Conservation (phyloP, 2,113 vertebrate genomes). For the Lagopus muta region DNA sequence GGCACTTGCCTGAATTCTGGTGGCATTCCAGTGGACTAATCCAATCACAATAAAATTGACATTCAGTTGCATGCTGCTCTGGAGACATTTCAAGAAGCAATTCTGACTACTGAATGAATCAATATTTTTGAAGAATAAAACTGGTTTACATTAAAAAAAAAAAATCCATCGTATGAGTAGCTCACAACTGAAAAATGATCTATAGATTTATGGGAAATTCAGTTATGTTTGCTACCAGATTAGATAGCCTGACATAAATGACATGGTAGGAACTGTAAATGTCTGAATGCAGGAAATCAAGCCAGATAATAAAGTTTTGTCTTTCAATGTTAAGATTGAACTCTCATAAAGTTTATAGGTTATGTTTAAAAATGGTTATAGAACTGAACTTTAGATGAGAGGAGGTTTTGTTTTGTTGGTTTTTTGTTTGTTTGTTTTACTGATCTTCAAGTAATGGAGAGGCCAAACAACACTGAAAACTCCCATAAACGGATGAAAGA, state of each 20-base stretch:
- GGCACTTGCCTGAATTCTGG: not conserved
- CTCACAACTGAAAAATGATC: not conserved
- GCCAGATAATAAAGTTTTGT: accelerated
- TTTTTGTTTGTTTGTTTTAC: not conserved
- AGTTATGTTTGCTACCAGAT: not conserved
- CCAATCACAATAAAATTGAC: not conserved
- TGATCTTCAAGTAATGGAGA: not conserved
- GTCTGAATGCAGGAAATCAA: not conserved
- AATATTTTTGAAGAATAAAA: constrained; percentile 15
- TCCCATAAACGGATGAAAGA: not conserved
- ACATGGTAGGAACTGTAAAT: not conserved
- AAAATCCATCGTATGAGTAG: not conserved
- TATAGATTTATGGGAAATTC: not conserved
- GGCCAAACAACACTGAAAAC: not conserved
- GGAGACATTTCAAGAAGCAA: constrained; percentile 31
- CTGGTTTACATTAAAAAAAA: not conserved
- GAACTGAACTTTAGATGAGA: not conserved
- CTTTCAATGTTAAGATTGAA: not conserved
- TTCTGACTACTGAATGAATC: not conserved
- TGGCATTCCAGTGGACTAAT: constrained; percentile 47
- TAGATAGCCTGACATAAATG: not conserved
- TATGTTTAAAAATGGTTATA: not conserved
- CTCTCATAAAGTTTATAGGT: not conserved
- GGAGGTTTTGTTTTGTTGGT: accelerated
- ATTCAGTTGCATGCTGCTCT: constrained; percentile 32